These are phyloP conservation scores for Balaeniceps rex DNA, from an alignment of 2,113 vertebrate genomes.

Conservation along the genomic window DNA sequence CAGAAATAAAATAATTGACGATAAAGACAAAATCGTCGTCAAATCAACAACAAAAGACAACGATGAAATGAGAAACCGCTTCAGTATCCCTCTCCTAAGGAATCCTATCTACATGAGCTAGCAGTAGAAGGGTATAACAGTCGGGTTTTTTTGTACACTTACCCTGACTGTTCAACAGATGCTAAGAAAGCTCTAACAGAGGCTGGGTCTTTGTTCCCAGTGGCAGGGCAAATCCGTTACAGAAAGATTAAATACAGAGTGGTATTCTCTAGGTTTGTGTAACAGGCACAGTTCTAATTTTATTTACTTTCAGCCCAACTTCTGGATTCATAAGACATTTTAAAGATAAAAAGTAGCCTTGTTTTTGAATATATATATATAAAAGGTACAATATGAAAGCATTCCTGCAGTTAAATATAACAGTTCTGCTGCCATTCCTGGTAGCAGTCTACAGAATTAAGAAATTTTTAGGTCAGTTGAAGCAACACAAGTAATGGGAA, in stretches of 20 bases:
- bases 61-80: not conserved
- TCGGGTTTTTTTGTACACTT: not conserved
- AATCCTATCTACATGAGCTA: not conserved
- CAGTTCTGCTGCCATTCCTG: not conserved
- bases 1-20: not conserved
- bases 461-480: not conserved
- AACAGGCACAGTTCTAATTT: not conserved
- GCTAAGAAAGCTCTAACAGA: not conserved
- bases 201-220: not conserved
- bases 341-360: not conserved
- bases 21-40: not conserved
- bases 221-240: not conserved
- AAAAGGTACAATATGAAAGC: fast-evolving
- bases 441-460: not conserved
- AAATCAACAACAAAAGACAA: not conserved
- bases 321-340: not conserved
- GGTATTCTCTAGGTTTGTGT: not conserved
- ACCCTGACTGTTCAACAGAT: not conserved
- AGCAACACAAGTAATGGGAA: not conserved
- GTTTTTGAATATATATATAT: not conserved
- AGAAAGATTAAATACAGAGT: not conserved
- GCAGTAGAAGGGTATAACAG: not conserved
- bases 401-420: fast-evolving
- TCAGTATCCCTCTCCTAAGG: not conserved
- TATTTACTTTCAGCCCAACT: not conserved